These are phyloP conservation scores for Pasiphila rectangulata DNA, from an alignment of 2,888 invertebrate genomes.

Conservation along the genomic window DNA sequence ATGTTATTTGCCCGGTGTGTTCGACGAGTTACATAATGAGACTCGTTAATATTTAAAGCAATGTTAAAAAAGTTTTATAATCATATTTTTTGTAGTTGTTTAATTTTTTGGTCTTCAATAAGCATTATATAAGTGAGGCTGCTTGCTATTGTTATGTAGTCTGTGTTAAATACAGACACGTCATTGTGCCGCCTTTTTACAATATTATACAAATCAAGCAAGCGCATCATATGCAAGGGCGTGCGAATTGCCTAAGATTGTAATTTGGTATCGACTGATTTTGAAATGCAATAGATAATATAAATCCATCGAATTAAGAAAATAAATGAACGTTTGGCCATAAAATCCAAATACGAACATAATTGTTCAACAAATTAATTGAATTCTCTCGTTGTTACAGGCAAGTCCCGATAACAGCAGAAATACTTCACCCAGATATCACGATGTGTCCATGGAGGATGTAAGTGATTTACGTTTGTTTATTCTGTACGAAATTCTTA, in stretches of 20 bases:
- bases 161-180: conserved; percentile 53
- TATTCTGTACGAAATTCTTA: too few relatives aligned
- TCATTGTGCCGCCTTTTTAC: conserved; percentile 65
- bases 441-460: conserved; percentile 76
- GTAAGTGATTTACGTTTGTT: conserved; percentile 62
- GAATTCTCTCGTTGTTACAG: conserved; percentile 57
- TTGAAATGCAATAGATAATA: too few relatives aligned
- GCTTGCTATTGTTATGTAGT: conserved; percentile 57
- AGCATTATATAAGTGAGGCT: conserved; percentile 42
- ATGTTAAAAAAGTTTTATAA: conserved; percentile 28
- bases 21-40: conserved; percentile 28
- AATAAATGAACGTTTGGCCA: too few relatives aligned
- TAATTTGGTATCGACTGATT: too few relatives aligned
- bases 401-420: conserved; percentile 77
- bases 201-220: conserved; percentile 54
- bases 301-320: too few relatives aligned
- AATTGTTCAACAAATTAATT: not conserved
- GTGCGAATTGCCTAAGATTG: too few relatives aligned
- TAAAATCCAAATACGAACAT: not conserved
- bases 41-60: conserved; percentile 27
- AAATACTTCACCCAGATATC: conserved; percentile 74
- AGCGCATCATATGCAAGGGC: conserved; percentile 21
- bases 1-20: too few relatives aligned
- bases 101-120: too few relatives aligned
- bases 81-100: conserved; percentile 24